phyloP scores from a whole-genome alignment of 1,140 invertebrate genomes.

The Carposina sasakii region DNA sequence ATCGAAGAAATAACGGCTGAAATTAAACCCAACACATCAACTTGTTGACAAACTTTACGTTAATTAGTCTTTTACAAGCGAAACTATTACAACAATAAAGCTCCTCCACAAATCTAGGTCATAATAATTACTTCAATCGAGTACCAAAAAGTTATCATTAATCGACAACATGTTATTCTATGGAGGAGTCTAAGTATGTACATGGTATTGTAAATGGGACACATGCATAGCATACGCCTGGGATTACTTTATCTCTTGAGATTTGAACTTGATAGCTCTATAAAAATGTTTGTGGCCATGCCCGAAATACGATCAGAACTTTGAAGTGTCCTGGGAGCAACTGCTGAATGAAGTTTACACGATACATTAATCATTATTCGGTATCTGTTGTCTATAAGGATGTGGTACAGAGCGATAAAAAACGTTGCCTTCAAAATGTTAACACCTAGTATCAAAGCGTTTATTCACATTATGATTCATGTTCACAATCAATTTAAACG shows the following conservation, averaged over 20 bases:
- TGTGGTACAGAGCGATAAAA: not conserved
- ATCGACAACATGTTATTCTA: too few relatives aligned
- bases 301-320: not conserved
- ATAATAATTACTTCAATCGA: conserved; percentile 60
- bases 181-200: too few relatives aligned
- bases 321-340: conserved; percentile 51
- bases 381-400: not conserved
- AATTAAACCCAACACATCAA: too few relatives aligned
- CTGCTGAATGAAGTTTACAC: not conserved
- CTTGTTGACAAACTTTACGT: too few relatives aligned
- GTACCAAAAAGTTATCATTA: conserved; percentile 35
- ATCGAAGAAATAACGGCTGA: too few relatives aligned
- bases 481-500: too few relatives aligned
- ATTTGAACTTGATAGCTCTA: conserved; percentile 48
- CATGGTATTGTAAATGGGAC: conserved; percentile 30
- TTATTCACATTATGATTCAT: too few relatives aligned
- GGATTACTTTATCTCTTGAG: conserved; percentile 57
- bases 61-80: too few relatives aligned
- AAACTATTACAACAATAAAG: too few relatives aligned
- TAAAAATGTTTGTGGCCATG: conserved; percentile 53
- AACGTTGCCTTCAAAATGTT: not conserved
- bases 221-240: conserved; percentile 50
- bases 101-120: conserved; percentile 59
- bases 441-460: too few relatives aligned
- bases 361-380: not conserved